Evolutionary conservation across 2,797 vertebrate species (phyloP).

Genomic region (Malacoctenus gilli): DNA sequence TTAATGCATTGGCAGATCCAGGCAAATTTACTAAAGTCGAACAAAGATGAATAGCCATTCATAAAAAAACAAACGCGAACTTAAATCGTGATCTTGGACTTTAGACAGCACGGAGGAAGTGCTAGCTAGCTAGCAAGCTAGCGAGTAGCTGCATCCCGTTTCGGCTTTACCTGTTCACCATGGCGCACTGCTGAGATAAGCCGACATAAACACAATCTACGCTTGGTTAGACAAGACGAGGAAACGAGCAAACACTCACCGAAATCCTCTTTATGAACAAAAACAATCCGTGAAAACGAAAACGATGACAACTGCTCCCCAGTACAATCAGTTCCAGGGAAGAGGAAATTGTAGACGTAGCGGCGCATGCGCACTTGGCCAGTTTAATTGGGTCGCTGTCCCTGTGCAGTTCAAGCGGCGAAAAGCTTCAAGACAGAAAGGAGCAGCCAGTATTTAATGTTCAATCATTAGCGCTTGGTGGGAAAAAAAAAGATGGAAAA

Average conservation of each 20-base stretch:
- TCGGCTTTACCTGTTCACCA: not conserved
- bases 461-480: too few species aligned
- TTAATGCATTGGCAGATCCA: too few species aligned
- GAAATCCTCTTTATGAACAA: conserved; percentile 66
- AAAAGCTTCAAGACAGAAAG: not conserved
- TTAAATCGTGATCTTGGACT: conserved; percentile 13
- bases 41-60: too few species aligned
- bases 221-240: not conserved
- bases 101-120: conserved; percentile 13
- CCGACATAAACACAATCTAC: rapidly evolving
- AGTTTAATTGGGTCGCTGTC: conserved; percentile 5
- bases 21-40: too few species aligned
- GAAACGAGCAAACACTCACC: conserved; percentile 46
- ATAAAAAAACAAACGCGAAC: too few species aligned
- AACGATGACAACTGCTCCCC: conserved; percentile 27
- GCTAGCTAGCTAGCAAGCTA: conserved; percentile 18
- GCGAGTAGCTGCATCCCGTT: too few species aligned
- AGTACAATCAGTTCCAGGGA: conserved; percentile 3
- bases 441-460: too few species aligned
- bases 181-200: not conserved
- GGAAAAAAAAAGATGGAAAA: too few species aligned
- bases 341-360: not conserved
- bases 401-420: not conserved
- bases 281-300: conserved; percentile 62
- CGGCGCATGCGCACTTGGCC: conserved; percentile 52